These are phyloP conservation scores for Tridacna crocea DNA, from an alignment of 2,888 invertebrate species.

Conservation along the genomic window DNA sequence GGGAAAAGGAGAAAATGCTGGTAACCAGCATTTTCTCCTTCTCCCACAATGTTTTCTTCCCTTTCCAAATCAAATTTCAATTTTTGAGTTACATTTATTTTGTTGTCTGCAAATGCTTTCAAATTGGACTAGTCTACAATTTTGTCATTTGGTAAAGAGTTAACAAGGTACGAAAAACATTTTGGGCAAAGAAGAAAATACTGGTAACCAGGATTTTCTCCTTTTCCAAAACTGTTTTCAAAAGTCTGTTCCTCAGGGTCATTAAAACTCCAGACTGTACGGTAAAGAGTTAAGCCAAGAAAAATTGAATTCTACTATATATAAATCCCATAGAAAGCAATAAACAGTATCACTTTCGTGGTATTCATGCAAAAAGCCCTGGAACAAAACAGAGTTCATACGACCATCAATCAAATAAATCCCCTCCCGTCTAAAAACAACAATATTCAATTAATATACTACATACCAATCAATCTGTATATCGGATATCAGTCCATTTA, in stretches of 20 bases:
- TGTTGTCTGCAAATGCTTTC: too few species aligned
- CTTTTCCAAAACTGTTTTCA: not conserved
- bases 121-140: too few species aligned
- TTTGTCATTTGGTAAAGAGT: too few species aligned
- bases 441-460: constrained; percentile 27
- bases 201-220: not conserved
- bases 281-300: too few species aligned
- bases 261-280: not conserved
- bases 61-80: too few species aligned
- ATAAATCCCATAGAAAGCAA: too few species aligned
- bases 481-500: constrained; percentile 9
- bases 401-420: constrained; percentile 21
- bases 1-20: too few species aligned
- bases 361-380: not conserved
- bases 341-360: too few species aligned
- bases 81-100: too few species aligned
- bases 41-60: too few species aligned
- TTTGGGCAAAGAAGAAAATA: not conserved
- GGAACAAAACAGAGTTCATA: constrained; percentile 14
- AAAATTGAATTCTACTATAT: too few species aligned
- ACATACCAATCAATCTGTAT: constrained; percentile 18
- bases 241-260: not conserved
- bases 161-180: not conserved
- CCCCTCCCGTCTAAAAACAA: constrained; percentile 15
- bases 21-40: too few species aligned